Evolutionary conservation across 2,797 vertebrate genomes (phyloP), one percentile per base, ranked within the genome.

Genomic region (Sitta carolinensis): DNA sequence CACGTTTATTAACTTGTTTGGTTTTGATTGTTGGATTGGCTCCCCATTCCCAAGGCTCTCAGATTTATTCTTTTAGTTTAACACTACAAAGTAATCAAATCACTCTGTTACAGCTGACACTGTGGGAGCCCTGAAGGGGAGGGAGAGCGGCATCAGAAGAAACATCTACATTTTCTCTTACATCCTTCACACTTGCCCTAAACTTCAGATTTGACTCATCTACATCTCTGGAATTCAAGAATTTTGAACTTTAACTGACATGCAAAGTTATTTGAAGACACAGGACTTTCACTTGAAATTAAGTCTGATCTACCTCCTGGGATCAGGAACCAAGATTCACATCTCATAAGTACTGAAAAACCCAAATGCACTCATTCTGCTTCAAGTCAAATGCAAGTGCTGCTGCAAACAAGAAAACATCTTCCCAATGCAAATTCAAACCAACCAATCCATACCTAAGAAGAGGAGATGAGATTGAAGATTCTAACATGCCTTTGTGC

Each of bases 1-100:
- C 92, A 88, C 64, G 16, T 97, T 96, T 95, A 96, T 97, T 94
- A 96, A 86, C 90, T 94, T 95, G 92, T 93, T 97, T 95, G 93
- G 7, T 73, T 96, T 87, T 86, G 88, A 92, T 87, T 95, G 97
- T 73, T 96, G 95, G 83, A 96, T 95, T 91, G 81, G 81, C 83
- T 95, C 87, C 82, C 75, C 79, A 51, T 79, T 97, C 90, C 95
- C 94, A 95, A 92, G 92, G 85, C 95, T 48, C 93, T 93, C 40
- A 84, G 93, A 96, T 97, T 97, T 97, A 97, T 92, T 96, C 92
- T 95, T 96, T 96, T 86, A 95, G 93, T 85, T 96, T 97, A 97
- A 97, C 95, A 92, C 89, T 92, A 93, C 91, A 80, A 96, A 96
- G 93, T 94, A 97, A 97, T 97, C 96, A 96, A 96, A 96, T 96